Base-by-base conservation (phyloP, 2,888 invertebrate species). In the Tineola bisselliella region DNA sequence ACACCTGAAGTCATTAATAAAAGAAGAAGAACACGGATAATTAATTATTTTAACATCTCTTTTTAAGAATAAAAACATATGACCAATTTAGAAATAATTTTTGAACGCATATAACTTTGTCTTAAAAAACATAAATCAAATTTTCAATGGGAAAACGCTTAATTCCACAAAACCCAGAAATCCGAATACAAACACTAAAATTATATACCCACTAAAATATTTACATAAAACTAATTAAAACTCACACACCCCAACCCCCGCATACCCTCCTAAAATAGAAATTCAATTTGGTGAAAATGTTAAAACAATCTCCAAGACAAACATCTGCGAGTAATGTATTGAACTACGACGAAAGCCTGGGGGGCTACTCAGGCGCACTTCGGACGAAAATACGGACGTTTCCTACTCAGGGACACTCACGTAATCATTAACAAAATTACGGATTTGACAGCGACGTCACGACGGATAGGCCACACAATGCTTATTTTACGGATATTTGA, bases 281-380 rank as follows among this genome's bases (percentile, higher is more conserved):
- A 48, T 48, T 48, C 48, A 48, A 48, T 48, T 48, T 48, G 15
- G 15, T 48, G 48, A 48, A 48, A 48, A 48, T 48, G 18, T 17
- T 38, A 38, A 38, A 38, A 38, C 48, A 48, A 48, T 18, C 15
- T 48, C 15, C 6, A 18, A 17, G 48, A 18, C 48, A 17, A 48
- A 48, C 48, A 48, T 48, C 48, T 48, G 48, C 48, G 18, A 48
- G 48, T 48, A 48, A 48, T 48, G n/a, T 48, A 48, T 48, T n/a
- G 48, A 48, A 15, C 13, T 48, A 48, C 48, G 48, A 48, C 15
- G 48, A 15, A 48, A 48, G 13, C 48, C 48, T 17, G 38, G n/a
- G n/a, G n/a, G n/a, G n/a, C n/a, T n/a, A n/a, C n/a, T n/a, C n/a
- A n/a, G n/a, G n/a, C n/a, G n/a, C n/a, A n/a, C n/a, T n/a, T n/a